Base-by-base conservation (phyloP, 2,888 invertebrate species). In the Dolomedes plantarius region DNA sequence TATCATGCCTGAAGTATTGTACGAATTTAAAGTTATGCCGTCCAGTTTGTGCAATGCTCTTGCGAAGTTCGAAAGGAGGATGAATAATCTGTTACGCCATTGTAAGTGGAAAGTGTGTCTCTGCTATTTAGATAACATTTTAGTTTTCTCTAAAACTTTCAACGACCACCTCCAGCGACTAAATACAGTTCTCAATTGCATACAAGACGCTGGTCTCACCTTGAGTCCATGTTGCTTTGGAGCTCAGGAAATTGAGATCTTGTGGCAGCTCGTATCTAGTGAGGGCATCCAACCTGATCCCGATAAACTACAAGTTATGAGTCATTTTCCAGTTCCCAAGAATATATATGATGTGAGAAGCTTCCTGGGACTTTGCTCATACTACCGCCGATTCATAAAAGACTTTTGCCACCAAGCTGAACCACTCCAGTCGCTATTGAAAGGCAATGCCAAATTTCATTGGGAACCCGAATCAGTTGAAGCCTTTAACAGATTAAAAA, bases 1-100 rank as follows among this genome's bases (percentile, higher is more conserved):
- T 80, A 68, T 82, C 0, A 85, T 81, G 0, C 85, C 81, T 7
- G n/a, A 79, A 9, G 89, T 89, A 1, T 80, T 89, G 1, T 90
- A 82, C 68, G 87, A 90, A 77, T 90, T 89, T 56, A 87, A 76
- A 11, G 87, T 88, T 1, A 89, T 90, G 88, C 89, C 89, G 0
- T 90, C 90, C 76, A 90, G 90, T 0, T 69, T 90, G 0, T 71
- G 77, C 1, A 89, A 89, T 73, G 89, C 89, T 0, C 88, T 88
- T 0, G 87, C 88, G 0, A 89, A 89, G 0, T 90, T 89, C 67
- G 88, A 89, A 69, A 87, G 89, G 1, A 79, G 88, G n/a, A 90
- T 90, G 89, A 83, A 89, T n/a, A 67, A 32, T 19, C 39, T 89
- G 1, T 74, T 90, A 11, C 41, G 71, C 2, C 85, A 82, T 1